Percentiles rank a stretch among this genome's conserved stretches.
Evolutionary conservation across 1,140 invertebrate species (phyloP).

Genomic region (Brachystomella parvula): DNA sequence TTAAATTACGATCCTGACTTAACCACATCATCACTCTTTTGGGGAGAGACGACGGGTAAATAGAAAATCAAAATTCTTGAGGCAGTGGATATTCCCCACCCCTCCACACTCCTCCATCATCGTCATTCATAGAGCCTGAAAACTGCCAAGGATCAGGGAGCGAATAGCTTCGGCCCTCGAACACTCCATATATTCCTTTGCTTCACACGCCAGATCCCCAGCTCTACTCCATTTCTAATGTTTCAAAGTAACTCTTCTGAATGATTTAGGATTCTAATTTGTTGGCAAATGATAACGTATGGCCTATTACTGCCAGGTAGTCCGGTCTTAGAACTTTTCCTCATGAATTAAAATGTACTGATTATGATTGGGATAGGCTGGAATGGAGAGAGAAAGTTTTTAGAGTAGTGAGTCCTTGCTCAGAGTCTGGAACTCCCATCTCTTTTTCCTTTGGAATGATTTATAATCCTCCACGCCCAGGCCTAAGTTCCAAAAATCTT

Average conservation of each 20-base stretch:
- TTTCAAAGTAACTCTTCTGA: no score
- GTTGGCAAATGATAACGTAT: background rate
- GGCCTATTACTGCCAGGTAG: constrained; percentile 10
- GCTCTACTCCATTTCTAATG: no score
- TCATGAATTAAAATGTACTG: constrained; percentile 7
- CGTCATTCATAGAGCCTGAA: no score
- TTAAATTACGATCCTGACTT: background rate
- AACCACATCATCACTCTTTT: constrained; percentile 1
- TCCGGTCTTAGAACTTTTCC: constrained; percentile 5
- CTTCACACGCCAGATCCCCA: no score
- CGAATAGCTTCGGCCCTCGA: no score
- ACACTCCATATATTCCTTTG: no score
- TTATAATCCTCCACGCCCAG: constrained; percentile 28
- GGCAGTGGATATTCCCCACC: background rate
- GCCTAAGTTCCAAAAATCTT: constrained; percentile 21
- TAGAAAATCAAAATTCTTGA: constrained; percentile 9
- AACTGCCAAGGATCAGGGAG: no score
- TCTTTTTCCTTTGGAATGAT: constrained; percentile 25
- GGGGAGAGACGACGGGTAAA: background rate
- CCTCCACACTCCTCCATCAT: no score
- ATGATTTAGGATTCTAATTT: background rate
- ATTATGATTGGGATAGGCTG: background rate
- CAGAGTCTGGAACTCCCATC: no score
- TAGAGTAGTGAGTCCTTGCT: background rate
- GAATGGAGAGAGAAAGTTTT: background rate